phyloP scores from a whole-genome alignment of 35 echinoderm and acorn worm species.

The Ophiothrix spiculata region DNA sequence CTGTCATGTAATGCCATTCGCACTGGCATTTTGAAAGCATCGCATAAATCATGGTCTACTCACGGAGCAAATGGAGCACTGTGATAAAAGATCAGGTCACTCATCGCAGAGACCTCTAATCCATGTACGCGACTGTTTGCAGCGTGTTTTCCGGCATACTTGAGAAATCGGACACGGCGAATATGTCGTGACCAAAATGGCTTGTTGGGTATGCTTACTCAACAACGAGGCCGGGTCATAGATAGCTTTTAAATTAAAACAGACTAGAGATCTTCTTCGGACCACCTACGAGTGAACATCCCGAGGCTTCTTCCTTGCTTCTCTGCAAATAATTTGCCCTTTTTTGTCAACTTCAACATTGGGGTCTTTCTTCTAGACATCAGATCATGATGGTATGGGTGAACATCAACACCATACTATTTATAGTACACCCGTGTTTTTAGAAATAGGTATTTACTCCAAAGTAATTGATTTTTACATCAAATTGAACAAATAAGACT shows the following conservation, averaged over 20 bases:
- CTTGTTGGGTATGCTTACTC: not conserved
- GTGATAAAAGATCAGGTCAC: not conserved
- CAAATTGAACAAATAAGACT: not conserved
- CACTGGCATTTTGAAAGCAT: slow-evolving; percentile 2
- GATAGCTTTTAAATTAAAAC: not conserved
- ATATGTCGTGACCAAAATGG: not conserved
- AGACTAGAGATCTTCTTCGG: not conserved
- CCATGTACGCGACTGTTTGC: slow-evolving; percentile 3
- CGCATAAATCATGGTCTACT: slow-evolving; percentile 9
- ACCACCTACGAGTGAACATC: slow-evolving; percentile 3
- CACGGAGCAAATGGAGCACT: slow-evolving; percentile 1
- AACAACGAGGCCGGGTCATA: slow-evolving; percentile 10
- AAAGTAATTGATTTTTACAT: not conserved
- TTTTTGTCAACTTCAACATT: not conserved
- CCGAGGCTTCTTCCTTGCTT: not conserved
- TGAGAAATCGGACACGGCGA: slow-evolving; percentile 4
- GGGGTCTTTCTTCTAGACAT: not conserved
- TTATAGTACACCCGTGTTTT: not conserved
- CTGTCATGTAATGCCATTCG: slow-evolving; percentile 1
- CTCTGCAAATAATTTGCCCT: slow-evolving; percentile 1
- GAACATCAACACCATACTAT: not conserved
- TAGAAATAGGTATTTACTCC: not conserved
- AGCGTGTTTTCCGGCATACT: not conserved
- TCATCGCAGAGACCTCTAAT: not conserved
- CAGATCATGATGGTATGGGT: not conserved